Evolutionary conservation across 2,888 invertebrate genomes (phyloP).

Genomic region (Alcis repandata): DNA sequence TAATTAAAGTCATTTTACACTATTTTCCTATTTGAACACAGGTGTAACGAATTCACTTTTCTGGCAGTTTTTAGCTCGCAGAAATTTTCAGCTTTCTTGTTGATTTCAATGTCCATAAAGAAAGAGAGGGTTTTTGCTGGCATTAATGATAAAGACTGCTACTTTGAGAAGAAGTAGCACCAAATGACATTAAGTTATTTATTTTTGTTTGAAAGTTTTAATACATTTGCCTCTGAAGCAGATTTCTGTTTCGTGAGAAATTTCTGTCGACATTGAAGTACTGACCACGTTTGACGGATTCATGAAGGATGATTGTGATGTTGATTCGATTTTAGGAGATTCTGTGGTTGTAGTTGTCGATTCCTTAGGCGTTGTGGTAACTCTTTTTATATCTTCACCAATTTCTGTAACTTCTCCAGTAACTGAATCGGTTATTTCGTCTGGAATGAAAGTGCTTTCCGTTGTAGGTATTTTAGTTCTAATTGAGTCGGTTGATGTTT

Average conservation of each 20-base stretch:
- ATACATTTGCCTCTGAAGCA: conserved; percentile 95
- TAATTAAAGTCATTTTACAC: neutral
- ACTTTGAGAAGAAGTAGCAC: neutral
- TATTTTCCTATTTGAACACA: conserved; percentile 7
- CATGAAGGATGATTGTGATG: conserved; percentile 78
- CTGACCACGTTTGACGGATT: conserved; percentile 86
- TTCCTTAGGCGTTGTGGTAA: conserved; percentile 33
- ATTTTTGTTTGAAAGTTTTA: conserved; percentile 85
- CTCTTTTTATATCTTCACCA: conserved; percentile 46
- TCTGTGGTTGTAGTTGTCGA: conserved; percentile 51
- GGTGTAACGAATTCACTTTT: neutral
- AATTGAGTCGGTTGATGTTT: conserved; percentile 59
- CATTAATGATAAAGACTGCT: neutral
- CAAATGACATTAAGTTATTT: conserved; percentile 62
- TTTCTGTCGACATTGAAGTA: conserved; percentile 93
- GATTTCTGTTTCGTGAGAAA: conserved; percentile 95
- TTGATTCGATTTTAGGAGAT: conserved; percentile 60
- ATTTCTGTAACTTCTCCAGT: conserved; percentile 47
- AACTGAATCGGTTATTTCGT: conserved; percentile 69
- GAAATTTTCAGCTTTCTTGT: neutral
- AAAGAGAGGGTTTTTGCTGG: neutral
- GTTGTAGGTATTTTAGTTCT: conserved; percentile 68
- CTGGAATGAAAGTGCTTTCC: conserved; percentile 75
- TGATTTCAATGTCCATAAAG: neutral
- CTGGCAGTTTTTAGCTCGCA: neutral